These are phyloP conservation scores for Lepidurus apus DNA, from an alignment of 1,140 invertebrate genomes.

Conservation along the genomic window DNA sequence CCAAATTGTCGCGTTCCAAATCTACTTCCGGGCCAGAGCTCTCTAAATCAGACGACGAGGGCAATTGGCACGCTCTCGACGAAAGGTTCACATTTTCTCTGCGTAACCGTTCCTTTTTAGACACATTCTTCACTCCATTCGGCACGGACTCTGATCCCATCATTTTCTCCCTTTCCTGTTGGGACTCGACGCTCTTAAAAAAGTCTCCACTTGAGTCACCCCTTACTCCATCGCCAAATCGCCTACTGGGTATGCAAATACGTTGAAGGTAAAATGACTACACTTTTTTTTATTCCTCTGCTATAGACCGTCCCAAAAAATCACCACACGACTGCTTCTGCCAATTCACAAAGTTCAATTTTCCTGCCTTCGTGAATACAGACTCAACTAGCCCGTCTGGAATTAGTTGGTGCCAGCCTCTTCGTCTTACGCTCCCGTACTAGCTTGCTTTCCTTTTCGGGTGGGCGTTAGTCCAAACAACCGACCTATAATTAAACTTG, in stretches of 20 bases:
- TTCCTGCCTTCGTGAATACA: background rate
- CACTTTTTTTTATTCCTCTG: background rate
- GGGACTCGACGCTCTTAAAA: background rate
- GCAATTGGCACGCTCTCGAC: background rate
- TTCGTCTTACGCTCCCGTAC: background rate
- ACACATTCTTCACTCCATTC: background rate
- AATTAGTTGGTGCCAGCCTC: background rate
- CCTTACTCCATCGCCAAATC: background rate
- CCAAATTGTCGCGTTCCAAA: background rate
- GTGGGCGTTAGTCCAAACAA: conserved; percentile 21
- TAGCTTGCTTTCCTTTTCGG: background rate
- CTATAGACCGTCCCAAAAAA: background rate
- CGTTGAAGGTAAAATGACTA: too few relatives aligned
- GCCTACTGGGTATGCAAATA: background rate
- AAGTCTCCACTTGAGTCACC: background rate
- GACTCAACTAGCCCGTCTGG: background rate
- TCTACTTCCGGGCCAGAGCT: background rate
- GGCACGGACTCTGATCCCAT: background rate
- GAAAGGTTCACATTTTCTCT: background rate
- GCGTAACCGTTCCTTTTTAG: background rate
- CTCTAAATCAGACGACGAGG: background rate
- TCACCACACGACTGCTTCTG: background rate
- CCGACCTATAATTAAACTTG: conserved; percentile 22
- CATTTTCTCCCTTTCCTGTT: background rate
- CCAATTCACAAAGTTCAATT: conserved; percentile 5